These are phyloP conservation scores for Drosophila kokeensis DNA, from an alignment of 2,888 invertebrate genomes.

Conservation along the genomic window DNA sequence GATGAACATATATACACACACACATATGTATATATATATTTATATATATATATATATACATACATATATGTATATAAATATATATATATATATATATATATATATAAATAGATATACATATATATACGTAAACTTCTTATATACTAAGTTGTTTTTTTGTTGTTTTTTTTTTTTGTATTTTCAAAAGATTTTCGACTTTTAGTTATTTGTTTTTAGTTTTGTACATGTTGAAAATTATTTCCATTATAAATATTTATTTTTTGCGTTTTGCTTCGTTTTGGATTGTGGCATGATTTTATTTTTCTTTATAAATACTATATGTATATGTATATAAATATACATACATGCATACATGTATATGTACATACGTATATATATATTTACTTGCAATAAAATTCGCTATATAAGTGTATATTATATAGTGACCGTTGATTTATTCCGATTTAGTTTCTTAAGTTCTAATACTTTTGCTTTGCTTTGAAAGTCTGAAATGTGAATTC, in stretches of 20 bases:
- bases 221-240: constrained; percentile 68
- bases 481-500: constrained; percentile 67
- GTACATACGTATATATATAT: constrained; percentile 25
- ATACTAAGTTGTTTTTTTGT: constrained; percentile 9
- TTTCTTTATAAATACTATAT: constrained; percentile 10
- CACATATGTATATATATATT: constrained; percentile 19
- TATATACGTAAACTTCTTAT: constrained; percentile 42
- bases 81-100: neutral
- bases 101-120: constrained; percentile 22
- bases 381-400: constrained; percentile 50
- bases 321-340: constrained; percentile 13
- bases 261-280: constrained; percentile 51
- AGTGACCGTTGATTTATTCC: constrained; percentile 23
- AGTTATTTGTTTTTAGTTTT: constrained; percentile 49
- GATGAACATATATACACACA: constrained; percentile 41
- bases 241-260: constrained; percentile 53
- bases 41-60: constrained; percentile 1
- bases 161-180: constrained; percentile 21
- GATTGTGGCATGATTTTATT: constrained; percentile 60
- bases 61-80: constrained; percentile 7
- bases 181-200: constrained; percentile 38
- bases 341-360: constrained; percentile 10
- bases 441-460: constrained; percentile 43
- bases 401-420: constrained; percentile 32
- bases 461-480: constrained; percentile 61